Evolutionary conservation across 1,140 invertebrate species (phyloP).

Genomic region (Ylistrum balloti): DNA sequence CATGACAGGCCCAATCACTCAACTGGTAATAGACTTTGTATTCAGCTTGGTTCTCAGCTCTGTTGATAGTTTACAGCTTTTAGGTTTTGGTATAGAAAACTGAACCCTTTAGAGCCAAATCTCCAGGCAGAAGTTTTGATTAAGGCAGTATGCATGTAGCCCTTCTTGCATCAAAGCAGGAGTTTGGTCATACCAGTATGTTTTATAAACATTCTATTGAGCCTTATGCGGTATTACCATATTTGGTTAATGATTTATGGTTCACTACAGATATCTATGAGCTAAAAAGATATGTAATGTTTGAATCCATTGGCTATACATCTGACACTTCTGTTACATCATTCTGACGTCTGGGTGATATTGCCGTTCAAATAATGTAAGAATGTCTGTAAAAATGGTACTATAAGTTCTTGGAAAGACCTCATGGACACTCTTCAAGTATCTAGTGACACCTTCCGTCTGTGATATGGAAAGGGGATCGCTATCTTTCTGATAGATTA

Average conservation of each 20-base stretch:
- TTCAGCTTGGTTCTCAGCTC: too few relatives aligned
- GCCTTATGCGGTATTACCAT: too few relatives aligned
- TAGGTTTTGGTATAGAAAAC: too few relatives aligned
- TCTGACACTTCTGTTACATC: not conserved
- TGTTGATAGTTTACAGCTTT: too few relatives aligned
- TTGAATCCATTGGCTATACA: not conserved
- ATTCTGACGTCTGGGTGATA: not conserved
- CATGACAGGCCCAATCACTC: too few relatives aligned
- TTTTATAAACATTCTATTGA: too few relatives aligned
- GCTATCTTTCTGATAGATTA: not conserved
- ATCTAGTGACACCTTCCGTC: slow-evolving; percentile 13
- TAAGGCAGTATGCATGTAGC: too few relatives aligned
- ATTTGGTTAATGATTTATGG: not conserved
- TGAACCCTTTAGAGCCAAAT: too few relatives aligned
- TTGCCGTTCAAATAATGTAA: not conserved
- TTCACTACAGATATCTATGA: not conserved
- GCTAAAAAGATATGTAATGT: not conserved
- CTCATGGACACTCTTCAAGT: not conserved
- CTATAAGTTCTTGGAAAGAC: not conserved
- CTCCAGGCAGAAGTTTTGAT: too few relatives aligned
- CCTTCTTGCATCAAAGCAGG: too few relatives aligned
- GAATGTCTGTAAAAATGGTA: not conserved
- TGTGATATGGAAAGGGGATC: slow-evolving; percentile 28
- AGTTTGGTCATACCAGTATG: too few relatives aligned
- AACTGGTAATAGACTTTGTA: too few relatives aligned